phyloP scores from a whole-genome alignment of 1,140 invertebrate genomes.

The silkworm (Bombyx mori) region ASM3026992v2 NC_085130.1:18504501-18505000 shows the following conservation, averaged over 20 bases:
- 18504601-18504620: constrained; percentile 51
- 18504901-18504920: constrained; percentile 53
- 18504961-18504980: constrained; percentile 28
- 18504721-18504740: no score
- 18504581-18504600: no score
- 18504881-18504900: not conserved
- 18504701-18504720: not conserved
- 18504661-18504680: not conserved
- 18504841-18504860: no score
- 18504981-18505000: constrained; percentile 2
- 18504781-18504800: no score
- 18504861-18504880: no score
- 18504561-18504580: no score
- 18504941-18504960: constrained; percentile 66
- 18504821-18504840: no score
- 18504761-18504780: no score
- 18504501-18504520: constrained; percentile 32
- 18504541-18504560: constrained; percentile 38
- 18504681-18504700: not conserved
- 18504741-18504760: no score
- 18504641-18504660: constrained; percentile 12
- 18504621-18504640: constrained; percentile 57
- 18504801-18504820: no score
- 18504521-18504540: constrained; percentile 45
- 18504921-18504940: constrained; percentile 43